Conservation (phyloP, 1,140 invertebrate genomes). For the Diploscapter pachys region DNA sequence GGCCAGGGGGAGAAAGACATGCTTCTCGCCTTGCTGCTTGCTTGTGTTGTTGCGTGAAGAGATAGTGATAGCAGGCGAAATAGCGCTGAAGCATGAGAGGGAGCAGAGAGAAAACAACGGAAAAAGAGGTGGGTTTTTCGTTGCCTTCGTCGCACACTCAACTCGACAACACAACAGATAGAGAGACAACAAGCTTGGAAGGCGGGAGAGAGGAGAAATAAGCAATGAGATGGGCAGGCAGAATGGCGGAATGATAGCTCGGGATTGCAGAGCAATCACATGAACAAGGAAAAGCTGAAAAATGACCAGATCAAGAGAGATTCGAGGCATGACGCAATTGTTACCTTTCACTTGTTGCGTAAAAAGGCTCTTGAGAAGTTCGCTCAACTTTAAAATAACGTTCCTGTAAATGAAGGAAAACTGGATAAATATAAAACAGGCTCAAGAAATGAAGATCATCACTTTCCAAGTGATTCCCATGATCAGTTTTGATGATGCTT, state of each 20-base stretch:
- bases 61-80: constrained; percentile 14
- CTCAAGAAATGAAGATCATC: no score
- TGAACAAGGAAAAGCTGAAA: not conserved
- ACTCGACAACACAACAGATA: not conserved
- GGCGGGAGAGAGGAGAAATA: constrained; percentile 7
- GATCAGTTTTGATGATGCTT: no score
- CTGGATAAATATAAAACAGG: no score
- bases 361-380: no score
- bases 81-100: constrained; percentile 11
- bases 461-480: no score
- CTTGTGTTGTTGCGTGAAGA: constrained; percentile 4
- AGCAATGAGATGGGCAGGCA: constrained; percentile 13
- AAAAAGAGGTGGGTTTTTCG: no score
- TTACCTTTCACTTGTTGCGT: no score
- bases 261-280: not conserved
- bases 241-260: constrained; percentile 6
- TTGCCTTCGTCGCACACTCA: no score
- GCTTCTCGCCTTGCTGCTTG: constrained; percentile 3
- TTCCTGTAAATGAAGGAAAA: no score
- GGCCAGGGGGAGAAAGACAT: not conserved
- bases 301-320: no score
- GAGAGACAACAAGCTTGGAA: constrained; percentile 2
- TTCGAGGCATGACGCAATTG: no score
- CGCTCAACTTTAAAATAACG: no score
- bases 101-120: not conserved